Percentiles rank a stretch among this genome's conserved stretches.
Conservation (phyloP, 2,797 vertebrate genomes). For the Poeciliopsis infans region DNA sequence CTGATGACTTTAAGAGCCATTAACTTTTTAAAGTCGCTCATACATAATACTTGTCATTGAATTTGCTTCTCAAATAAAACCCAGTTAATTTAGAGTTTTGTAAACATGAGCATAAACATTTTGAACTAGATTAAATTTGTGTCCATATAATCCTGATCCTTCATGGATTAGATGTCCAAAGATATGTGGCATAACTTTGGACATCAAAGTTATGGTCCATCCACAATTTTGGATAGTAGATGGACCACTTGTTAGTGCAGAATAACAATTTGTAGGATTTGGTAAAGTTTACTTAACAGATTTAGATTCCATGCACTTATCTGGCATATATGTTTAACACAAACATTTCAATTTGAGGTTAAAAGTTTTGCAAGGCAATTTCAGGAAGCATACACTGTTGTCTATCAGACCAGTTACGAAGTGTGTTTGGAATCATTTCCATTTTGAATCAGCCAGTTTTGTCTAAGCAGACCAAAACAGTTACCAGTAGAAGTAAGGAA, state of each 20-base stretch:
- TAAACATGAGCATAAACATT: not conserved
- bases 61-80: not conserved
- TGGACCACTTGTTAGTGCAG: not conserved
- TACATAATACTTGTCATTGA: not conserved
- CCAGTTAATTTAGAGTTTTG: not conserved
- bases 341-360: not conserved
- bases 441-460: not conserved
- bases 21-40: not conserved
- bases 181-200: not conserved
- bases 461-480: not conserved
- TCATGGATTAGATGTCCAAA: not conserved
- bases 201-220: not conserved
- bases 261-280: not conserved
- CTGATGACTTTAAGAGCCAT: not conserved
- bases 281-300: not conserved
- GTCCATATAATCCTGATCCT: not conserved
- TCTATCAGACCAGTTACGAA: not conserved
- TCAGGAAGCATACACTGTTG: not conserved
- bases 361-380: not conserved
- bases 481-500: not conserved
- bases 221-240: no score
- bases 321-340: not conserved
- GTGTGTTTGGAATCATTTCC: not conserved
- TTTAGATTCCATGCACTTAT: not conserved
- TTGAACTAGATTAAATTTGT: not conserved